These are phyloP conservation scores for Hipparchia semele DNA, from an alignment of 2,888 invertebrate genomes.

Conservation along the genomic window DNA sequence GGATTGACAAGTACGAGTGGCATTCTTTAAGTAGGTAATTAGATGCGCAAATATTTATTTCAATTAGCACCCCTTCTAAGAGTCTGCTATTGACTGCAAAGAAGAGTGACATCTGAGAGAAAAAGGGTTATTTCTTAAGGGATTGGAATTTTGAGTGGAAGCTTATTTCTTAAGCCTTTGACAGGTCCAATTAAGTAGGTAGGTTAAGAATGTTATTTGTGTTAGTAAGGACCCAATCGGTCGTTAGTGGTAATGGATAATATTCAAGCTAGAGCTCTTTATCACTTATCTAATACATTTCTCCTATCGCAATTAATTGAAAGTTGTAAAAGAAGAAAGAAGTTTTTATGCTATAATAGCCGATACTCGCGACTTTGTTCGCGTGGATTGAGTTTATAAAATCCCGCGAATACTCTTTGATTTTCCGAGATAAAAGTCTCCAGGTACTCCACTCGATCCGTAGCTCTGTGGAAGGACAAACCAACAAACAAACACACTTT, in stretches of 20 bases:
- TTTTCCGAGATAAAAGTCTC: no score
- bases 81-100: conserved; percentile 71
- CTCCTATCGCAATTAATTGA: no score
- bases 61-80: conserved; percentile 62
- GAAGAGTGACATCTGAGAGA: conserved; percentile 72
- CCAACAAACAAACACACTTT: no score
- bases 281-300: no score
- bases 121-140: conserved; percentile 66
- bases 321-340: no score
- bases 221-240: conserved; percentile 19
- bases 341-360: no score
- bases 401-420: no score
- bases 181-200: conserved; percentile 57
- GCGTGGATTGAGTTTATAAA: no score
- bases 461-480: no score
- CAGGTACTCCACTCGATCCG: no score
- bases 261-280: no score
- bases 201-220: conserved; percentile 17
- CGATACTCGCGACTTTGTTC: no score
- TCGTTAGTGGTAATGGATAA: neutral
- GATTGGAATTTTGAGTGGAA: conserved; percentile 63
- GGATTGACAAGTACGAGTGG: conserved; percentile 52
- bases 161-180: conserved; percentile 65
- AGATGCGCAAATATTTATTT: conserved; percentile 76
- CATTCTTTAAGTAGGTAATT: conserved; percentile 47